These are phyloP conservation scores for Drosophila pachea DNA, from an alignment of 1,140 invertebrate genomes.

Conservation along the genomic window DNA sequence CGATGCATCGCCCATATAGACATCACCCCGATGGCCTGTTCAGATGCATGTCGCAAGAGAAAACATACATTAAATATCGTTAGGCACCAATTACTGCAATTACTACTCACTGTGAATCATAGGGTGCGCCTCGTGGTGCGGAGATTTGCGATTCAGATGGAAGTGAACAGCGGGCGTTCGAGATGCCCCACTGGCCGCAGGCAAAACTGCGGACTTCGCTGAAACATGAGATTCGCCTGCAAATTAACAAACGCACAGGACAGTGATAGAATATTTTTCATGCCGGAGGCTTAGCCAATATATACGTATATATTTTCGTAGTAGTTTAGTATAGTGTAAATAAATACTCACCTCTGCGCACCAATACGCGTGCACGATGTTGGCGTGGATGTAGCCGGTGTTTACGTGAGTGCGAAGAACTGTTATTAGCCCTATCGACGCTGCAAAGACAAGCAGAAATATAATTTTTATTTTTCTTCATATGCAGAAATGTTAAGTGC, in stretches of 20 bases:
- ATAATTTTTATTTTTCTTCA: background rate
- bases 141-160: conserved; percentile 54
- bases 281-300: conserved; percentile 38
- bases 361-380: conserved; percentile 37
- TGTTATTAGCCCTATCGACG: background rate
- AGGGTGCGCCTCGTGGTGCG: conserved; percentile 42
- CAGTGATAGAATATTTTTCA: conserved; percentile 24
- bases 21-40: conserved; percentile 59
- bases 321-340: background rate
- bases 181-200: background rate
- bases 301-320: background rate
- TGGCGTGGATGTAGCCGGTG: conserved; percentile 26
- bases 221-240: conserved; percentile 75
- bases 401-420: conserved; percentile 12
- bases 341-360: conserved; percentile 59
- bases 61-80: conserved; percentile 4
- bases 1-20: conserved; percentile 66
- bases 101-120: conserved; percentile 46
- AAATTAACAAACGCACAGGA: conserved; percentile 54
- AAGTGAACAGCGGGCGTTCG: conserved; percentile 62
- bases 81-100: background rate
- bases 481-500: background rate
- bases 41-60: no score
- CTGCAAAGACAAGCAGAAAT: background rate
- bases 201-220: conserved; percentile 59